Conservation (phyloP, 1,140 invertebrate genomes). For the Littorina saxatilis region DNA sequence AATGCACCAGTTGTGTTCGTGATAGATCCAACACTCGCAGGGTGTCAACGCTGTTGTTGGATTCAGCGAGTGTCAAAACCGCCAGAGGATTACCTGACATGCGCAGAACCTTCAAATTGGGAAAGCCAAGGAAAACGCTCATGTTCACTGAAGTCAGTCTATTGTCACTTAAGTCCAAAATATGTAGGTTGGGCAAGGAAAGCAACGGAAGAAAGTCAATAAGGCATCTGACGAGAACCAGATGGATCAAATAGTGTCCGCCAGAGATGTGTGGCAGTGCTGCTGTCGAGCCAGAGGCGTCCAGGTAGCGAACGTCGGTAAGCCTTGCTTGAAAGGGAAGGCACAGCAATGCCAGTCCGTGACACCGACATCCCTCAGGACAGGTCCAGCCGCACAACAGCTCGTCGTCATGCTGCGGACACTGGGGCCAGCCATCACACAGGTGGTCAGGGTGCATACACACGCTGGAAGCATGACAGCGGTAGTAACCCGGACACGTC, state of each 20-base stretch:
- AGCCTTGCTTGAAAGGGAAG: background rate
- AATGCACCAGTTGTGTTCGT: background rate
- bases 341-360: conserved; percentile 14
- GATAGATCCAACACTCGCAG: conserved; percentile 17
- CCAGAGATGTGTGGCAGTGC: background rate
- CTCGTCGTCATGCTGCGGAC: no score
- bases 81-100: background rate
- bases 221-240: background rate
- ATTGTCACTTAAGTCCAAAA: conserved; percentile 15
- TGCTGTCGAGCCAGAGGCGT: background rate
- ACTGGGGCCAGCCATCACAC: no score
- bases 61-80: background rate
- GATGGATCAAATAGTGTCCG: background rate
- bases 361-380: conserved; percentile 23
- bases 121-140: background rate
- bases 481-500: conserved; percentile 25
- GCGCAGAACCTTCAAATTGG: background rate
- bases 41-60: background rate
- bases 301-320: conserved; percentile 12
- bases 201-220: background rate
- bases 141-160: background rate
- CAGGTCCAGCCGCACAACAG: conserved; percentile 1
- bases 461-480: conserved; percentile 1
- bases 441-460: conserved; percentile 23
- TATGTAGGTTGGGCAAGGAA: background rate